These are phyloP conservation scores for Pteronura brasiliensis DNA, from an alignment of 2,113 vertebrate genomes.

Conservation along the genomic window DNA sequence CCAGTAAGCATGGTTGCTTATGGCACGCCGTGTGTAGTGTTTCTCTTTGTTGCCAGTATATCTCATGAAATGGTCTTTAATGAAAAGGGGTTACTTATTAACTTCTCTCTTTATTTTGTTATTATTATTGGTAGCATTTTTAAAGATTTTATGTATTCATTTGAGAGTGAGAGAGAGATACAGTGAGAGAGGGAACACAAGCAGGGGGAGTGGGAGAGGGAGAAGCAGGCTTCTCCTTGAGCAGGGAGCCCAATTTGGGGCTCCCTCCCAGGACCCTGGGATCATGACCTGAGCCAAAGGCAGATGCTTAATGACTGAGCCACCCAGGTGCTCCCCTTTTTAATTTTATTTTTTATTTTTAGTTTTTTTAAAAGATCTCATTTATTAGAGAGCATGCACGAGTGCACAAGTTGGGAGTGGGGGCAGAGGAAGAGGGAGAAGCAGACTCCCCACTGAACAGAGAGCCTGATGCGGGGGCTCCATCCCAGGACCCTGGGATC, in stretches of 20 bases:
- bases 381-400: not conserved
- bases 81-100: not conserved
- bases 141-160: no score
- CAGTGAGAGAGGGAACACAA: no score
- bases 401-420: not conserved
- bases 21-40: rapidly evolving
- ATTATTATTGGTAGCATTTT: no score
- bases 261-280: no score
- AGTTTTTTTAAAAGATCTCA: not conserved
- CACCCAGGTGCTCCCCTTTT: not conserved
- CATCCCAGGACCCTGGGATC: not conserved
- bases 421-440: not conserved
- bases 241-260: no score
- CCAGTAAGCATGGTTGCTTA: not conserved
- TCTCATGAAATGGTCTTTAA: not conserved
- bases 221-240: no score
- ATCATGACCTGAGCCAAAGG: no score
- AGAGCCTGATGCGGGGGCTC: not conserved
- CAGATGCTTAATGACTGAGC: no score
- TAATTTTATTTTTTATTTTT: no score
- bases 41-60: not conserved
- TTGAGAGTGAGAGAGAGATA: no score
- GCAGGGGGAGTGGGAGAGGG: no score
- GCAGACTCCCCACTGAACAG: not conserved
- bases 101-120: not conserved